Evolutionary conservation across 2,113 vertebrate genomes (phyloP).

Genomic region (Osmerus eperlanus): DNA sequence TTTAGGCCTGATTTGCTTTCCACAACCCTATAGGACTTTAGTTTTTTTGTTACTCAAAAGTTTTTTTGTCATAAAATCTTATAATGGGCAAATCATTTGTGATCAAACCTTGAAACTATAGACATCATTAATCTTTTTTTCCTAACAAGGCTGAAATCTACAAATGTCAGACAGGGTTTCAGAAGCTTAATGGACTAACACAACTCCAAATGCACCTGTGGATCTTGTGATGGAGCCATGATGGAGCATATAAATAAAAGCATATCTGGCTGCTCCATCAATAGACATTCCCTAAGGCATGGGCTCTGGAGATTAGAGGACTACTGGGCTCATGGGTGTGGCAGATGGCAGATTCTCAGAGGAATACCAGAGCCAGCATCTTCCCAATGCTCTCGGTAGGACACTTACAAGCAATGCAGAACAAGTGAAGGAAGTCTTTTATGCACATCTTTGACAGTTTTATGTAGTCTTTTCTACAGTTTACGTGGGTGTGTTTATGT

Average conservation of each 20-base stretch:
- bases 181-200: constrained; percentile 1
- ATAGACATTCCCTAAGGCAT: constrained; percentile 43
- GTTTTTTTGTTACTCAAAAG: too few relatives aligned
- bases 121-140: not conserved
- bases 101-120: not conserved
- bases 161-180: not conserved
- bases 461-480: too few relatives aligned
- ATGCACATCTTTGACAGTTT: too few relatives aligned
- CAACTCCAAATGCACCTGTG: not conserved
- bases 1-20: too few relatives aligned
- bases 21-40: too few relatives aligned
- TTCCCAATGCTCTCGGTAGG: not conserved
- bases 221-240: constrained; percentile 11
- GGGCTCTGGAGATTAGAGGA: constrained; percentile 34
- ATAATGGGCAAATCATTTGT: not conserved
- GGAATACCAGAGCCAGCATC: not conserved
- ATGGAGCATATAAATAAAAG: constrained; percentile 34
- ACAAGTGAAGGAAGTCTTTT: too few relatives aligned
- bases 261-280: constrained; percentile 35
- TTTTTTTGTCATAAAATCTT: too few relatives aligned
- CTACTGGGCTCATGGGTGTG: constrained; percentile 25
- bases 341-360: not conserved
- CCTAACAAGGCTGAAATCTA: not conserved
- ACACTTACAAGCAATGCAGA: too few relatives aligned
- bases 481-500: too few relatives aligned